Conservation (phyloP, 2,797 vertebrate species). For the Otolemur crassicaudatus region DNA sequence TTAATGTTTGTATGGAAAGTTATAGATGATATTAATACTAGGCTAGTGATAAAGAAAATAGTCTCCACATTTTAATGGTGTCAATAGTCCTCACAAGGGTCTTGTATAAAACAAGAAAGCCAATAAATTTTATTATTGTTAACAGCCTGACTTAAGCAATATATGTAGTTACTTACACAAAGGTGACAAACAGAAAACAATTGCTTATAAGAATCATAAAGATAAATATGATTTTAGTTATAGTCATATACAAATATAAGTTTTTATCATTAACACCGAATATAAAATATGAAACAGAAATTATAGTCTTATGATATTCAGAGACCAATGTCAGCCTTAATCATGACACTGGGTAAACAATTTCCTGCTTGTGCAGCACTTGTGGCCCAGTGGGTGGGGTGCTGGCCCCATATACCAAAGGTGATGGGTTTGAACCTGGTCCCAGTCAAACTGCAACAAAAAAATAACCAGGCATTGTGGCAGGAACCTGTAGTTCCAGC, state of each 20-base stretch:
- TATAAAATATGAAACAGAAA: background rate
- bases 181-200: background rate
- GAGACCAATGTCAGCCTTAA: background rate
- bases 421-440: too few relatives aligned
- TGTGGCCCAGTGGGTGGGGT: too few relatives aligned
- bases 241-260: background rate
- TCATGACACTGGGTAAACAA: background rate
- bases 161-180: background rate
- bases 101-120: conserved; percentile 29
- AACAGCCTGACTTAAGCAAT: background rate
- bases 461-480: too few relatives aligned
- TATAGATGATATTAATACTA: background rate
- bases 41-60: background rate
- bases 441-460: too few relatives aligned
- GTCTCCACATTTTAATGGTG: background rate
- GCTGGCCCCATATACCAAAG: too few relatives aligned
- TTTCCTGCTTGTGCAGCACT: background rate
- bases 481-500: too few relatives aligned
- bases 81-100: background rate
- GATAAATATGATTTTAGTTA: conserved; percentile 17
- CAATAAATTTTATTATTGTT: background rate
- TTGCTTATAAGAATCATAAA: background rate
- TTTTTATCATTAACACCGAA: conserved; percentile 20
- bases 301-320: background rate
- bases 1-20: conserved; percentile 1